Evolutionary conservation across 1,140 invertebrate genomes (phyloP).

Genomic region (Calliopsis andreniformis): DNA sequence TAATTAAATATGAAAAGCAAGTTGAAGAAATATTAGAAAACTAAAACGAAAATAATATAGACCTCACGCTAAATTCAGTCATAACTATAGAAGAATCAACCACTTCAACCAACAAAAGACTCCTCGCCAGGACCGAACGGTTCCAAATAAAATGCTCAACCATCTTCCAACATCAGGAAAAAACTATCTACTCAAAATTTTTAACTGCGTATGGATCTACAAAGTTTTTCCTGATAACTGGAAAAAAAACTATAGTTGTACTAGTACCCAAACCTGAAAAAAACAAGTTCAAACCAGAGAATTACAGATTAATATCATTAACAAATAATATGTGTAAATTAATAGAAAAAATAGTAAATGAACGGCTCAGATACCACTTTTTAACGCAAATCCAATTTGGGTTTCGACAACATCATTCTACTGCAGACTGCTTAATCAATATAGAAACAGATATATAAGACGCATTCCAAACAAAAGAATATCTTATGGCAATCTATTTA

Average conservation of each 20-base stretch:
- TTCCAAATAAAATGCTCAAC: not conserved
- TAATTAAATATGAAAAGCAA: not conserved
- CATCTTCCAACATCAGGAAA: not conserved
- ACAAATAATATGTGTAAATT: not conserved
- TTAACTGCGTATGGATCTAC: not conserved
- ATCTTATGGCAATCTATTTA: not conserved
- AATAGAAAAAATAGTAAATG: not conserved
- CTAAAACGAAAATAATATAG: not conserved
- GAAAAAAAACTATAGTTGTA: not conserved
- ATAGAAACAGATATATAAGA: not conserved
- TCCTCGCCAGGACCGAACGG: not conserved
- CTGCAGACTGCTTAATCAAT: not conserved
- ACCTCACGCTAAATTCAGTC: not conserved
- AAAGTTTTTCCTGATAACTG: not conserved
- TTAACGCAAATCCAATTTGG: not conserved
- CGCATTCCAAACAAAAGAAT: not conserved
- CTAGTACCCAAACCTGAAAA: not conserved
- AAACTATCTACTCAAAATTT: not conserved
- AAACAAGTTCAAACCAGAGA: not conserved
- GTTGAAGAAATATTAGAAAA: not conserved
- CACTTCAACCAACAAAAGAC: not conserved
- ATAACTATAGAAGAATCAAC: not conserved
- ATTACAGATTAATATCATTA: not conserved
- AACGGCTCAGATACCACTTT: not conserved
- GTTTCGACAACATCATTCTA: not conserved